These are phyloP conservation scores for Tetragonula carbonaria DNA, from an alignment of 2,888 invertebrate species.

Conservation along the genomic window DNA sequence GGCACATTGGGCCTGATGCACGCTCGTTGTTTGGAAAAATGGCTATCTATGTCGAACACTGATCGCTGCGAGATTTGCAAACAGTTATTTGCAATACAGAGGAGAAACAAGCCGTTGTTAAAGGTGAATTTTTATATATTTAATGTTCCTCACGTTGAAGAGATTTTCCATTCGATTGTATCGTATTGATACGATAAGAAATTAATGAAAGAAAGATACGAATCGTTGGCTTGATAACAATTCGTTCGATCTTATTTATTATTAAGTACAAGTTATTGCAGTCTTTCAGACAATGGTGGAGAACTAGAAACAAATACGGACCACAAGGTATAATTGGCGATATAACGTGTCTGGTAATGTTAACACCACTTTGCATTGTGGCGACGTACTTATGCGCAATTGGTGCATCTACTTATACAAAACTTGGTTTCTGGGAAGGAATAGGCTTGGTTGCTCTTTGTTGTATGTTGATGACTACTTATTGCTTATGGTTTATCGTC, in stretches of 20 bases:
- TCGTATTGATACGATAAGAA: neutral
- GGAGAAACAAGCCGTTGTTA: constrained; percentile 82
- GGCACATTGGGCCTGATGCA: constrained; percentile 86
- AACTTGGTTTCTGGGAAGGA: constrained; percentile 81
- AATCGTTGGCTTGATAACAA: neutral
- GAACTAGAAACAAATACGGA: constrained; percentile 80
- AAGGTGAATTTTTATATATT: constrained; percentile 77
- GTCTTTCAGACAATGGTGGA: constrained; percentile 82
- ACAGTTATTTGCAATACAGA: constrained; percentile 83
- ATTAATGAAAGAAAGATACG: neutral
- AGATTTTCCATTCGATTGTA: too few species aligned
- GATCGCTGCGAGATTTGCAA: constrained; percentile 86
- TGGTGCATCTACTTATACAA: constrained; percentile 82
- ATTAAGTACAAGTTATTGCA: constrained; percentile 43
- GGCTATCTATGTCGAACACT: constrained; percentile 85
- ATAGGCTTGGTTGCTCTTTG: constrained; percentile 80
- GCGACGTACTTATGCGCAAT: constrained; percentile 84
- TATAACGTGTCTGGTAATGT: constrained; percentile 83
- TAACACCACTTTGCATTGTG: constrained; percentile 84
- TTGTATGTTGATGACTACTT: constrained; percentile 78
- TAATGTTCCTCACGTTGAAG: too few species aligned
- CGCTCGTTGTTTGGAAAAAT: constrained; percentile 85
- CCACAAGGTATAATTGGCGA: constrained; percentile 85
- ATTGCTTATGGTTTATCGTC: constrained; percentile 79
- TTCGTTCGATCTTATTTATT: neutral